These are phyloP conservation scores for Reticulitermes lucifugus DNA, from an alignment of 2,888 invertebrate genomes.

Conservation along the genomic window DNA sequence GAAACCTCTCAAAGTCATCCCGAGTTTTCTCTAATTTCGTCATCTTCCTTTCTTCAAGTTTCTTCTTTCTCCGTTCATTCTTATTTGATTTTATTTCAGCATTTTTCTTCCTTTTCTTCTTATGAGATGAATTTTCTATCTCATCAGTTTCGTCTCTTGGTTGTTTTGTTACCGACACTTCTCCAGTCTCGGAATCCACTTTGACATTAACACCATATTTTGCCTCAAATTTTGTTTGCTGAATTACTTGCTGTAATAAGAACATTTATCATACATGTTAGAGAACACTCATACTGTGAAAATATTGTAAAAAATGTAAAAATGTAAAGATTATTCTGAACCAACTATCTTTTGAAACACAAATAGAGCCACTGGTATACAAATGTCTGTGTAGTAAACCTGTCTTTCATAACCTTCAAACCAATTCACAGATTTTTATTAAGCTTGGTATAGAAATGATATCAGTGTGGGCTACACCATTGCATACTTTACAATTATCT, in stretches of 20 bases:
- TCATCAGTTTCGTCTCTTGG: conserved; percentile 68
- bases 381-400: no score
- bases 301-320: no score
- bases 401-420: no score
- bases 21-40: conserved; percentile 54
- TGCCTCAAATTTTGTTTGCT: conserved; percentile 72
- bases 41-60: conserved; percentile 64
- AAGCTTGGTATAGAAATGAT: no score
- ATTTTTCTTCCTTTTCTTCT: conserved; percentile 60
- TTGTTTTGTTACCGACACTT: conserved; percentile 65
- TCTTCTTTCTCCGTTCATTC: conserved; percentile 67
- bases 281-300: no score
- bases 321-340: no score
- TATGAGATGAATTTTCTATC: conserved; percentile 62
- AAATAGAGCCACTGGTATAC: no score
- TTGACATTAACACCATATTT: conserved; percentile 72
- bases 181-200: conserved; percentile 67
- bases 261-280: not conserved
- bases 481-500: no score
- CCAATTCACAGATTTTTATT: no score
- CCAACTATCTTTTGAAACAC: no score
- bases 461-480: no score
- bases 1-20: conserved; percentile 57
- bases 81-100: conserved; percentile 53
- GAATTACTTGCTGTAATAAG: conserved; percentile 62